Evolutionary conservation across 2,888 invertebrate genomes (phyloP).

Genomic region (Brenthis ino): DNA sequence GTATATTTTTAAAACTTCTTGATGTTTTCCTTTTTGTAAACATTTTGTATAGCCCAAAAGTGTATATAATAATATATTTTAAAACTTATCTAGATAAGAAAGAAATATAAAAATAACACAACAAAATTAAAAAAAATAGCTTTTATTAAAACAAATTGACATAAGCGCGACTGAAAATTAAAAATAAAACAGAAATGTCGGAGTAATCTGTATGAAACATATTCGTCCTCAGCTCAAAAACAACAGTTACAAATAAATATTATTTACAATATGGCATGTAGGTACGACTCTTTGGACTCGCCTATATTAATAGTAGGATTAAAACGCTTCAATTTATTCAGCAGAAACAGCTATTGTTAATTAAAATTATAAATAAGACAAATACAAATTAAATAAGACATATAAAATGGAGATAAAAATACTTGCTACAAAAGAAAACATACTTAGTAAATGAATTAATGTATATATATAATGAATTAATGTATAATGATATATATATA

Average conservation of each 20-base stretch:
- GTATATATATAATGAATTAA: no score
- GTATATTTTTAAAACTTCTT: no score
- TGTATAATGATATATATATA: no score
- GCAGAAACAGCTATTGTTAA: not conserved
- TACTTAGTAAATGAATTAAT: no score
- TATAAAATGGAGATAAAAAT: not conserved
- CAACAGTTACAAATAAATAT: slow-evolving; percentile 46
- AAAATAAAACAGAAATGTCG: slow-evolving; percentile 46
- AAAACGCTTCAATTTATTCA: slow-evolving; percentile 12
- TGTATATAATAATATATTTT: no score
- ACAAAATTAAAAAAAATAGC: slow-evolving; percentile 47
- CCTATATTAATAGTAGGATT: slow-evolving; percentile 36
- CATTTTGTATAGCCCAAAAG: no score
- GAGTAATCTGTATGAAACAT: slow-evolving; percentile 26
- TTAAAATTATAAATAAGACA: slow-evolving; percentile 17
- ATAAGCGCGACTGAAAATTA: slow-evolving; percentile 46
- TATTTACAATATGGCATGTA: slow-evolving; percentile 56
- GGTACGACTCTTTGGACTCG: slow-evolving; percentile 69
- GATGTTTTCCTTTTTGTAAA: no score
- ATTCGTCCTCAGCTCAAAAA: slow-evolving; percentile 26
- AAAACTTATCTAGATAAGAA: not conserved
- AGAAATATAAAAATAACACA: slow-evolving; percentile 37
- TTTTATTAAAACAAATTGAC: slow-evolving; percentile 56
- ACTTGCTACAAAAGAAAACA: not conserved
- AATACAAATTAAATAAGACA: slow-evolving; percentile 6